Conservation (phyloP, 2,797 vertebrate species). For the Oreortyx pictus region DNA sequence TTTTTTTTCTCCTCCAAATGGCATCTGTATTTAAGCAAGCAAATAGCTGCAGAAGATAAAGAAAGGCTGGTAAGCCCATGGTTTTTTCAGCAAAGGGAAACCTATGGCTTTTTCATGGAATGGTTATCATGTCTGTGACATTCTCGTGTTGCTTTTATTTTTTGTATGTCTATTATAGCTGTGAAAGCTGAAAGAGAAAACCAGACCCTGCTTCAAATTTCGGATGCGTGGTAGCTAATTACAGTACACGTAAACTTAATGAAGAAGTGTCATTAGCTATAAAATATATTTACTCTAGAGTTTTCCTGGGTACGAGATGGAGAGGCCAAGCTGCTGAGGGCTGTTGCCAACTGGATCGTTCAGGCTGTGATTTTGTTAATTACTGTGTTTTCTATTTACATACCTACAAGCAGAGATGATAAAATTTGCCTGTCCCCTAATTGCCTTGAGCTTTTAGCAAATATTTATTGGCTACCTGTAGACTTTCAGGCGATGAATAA, state of each 20-base stretch:
- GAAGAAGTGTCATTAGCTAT: neutral
- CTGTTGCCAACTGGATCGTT: slow-evolving; percentile 11
- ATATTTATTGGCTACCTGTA: neutral
- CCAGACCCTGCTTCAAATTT: neutral
- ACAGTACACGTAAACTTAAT: neutral
- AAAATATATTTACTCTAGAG: neutral
- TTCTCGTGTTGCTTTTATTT: neutral
- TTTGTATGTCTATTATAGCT: neutral
- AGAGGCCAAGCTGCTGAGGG: slow-evolving; percentile 10
- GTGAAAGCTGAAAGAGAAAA: neutral
- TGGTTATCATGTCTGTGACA: fast-evolving
- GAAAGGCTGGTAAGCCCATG: neutral
- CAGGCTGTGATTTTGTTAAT: slow-evolving; percentile 5
- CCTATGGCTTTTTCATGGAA: neutral
- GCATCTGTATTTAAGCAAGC: neutral
- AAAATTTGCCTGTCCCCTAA: neutral
- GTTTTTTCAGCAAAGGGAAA: neutral
- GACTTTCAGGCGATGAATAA: neutral
- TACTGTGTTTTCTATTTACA: neutral
- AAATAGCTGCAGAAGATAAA: neutral
- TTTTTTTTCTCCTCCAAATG: neutral
- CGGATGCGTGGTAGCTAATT: neutral
- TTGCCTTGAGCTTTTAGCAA: slow-evolving; percentile 9
- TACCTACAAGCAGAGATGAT: neutral
- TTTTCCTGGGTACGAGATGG: neutral